Evolutionary conservation across 2,888 invertebrate species (phyloP), one percentile per base, ranked within the genome.

Genomic region (Gortyna flavago): DNA sequence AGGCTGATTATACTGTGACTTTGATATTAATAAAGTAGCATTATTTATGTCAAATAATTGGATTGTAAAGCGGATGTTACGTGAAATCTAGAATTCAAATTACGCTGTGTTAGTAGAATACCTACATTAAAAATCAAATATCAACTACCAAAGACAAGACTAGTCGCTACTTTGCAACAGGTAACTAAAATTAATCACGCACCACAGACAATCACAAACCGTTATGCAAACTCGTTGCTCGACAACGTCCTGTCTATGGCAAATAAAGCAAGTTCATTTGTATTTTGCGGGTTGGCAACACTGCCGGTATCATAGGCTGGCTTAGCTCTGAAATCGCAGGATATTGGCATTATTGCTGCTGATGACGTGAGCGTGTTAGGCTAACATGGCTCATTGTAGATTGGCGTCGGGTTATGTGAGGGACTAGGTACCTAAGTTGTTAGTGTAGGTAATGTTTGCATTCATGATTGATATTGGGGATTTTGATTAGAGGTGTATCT

Each of bases 291-390:
- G 16, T 71, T 73, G 62, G 73, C 77, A 77, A 64, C 54, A 61
- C 64, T 25, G n/a, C 57, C 44, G 18, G 38, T n/a, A 69, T 59
- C 48, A 59, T 38, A 38, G n/a, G 32, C 32, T 29, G 21, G 68
- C n/a, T 83, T 64, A 79, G 71, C 73, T 77, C 65, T 74, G 48
- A 70, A 72, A 67, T 76, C 75, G 76, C 44, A 77, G 75, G 80
- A 74, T 83, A 86, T 83, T 80, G 75, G 64, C 44, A 35, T 64
- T 78, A 86, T 77, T 77, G 54, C 70, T 41, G 21, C 54, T 67
- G 64, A 78, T 73, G 83, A 78, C 54, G 41, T 75, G 48, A 67
- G 41, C 59, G 76, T 65, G 61, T 69, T 59, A 74, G 59, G 59
- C 48, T 41, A 85, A 80, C 72, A 80, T 73, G 74, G 44, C 29